These are phyloP conservation scores for Yponomeuta evonymella DNA, from an alignment of 2,888 invertebrate genomes.

Conservation along the genomic window DNA sequence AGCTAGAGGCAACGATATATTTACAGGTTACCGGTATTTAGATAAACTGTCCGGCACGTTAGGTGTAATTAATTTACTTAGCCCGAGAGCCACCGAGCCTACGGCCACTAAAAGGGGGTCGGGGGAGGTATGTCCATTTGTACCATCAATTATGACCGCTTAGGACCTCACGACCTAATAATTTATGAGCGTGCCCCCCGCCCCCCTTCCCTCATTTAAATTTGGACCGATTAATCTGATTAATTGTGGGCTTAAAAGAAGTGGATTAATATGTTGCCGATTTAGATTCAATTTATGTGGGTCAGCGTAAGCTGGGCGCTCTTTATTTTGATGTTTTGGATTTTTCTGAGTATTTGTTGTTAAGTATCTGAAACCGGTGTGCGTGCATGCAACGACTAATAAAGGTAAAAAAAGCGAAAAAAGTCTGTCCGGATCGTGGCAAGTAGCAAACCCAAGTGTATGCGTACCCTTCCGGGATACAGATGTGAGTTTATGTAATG, in stretches of 20 bases:
- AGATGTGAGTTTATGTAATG: too few relatives aligned
- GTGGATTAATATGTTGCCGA: background rate
- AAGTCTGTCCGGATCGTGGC: too few relatives aligned
- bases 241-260: conserved; percentile 5
- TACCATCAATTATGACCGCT: conserved; percentile 61
- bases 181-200: conserved; percentile 39
- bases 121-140: conserved; percentile 37
- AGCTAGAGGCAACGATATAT: background rate
- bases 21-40: conserved; percentile 14
- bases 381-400: too few relatives aligned
- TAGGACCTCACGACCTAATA: conserved; percentile 34
- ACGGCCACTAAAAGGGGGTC: background rate
- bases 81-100: conserved; percentile 24
- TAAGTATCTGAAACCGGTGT: too few relatives aligned
- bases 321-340: background rate
- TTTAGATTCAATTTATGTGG: background rate
- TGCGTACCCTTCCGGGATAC: too few relatives aligned
- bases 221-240: conserved; percentile 27
- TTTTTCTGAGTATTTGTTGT: too few relatives aligned
- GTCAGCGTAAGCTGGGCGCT: background rate
- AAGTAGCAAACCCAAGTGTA: too few relatives aligned
- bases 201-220: background rate
- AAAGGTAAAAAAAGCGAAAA: too few relatives aligned
- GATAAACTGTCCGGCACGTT: conserved; percentile 10
- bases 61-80: conserved; percentile 46